Percentiles rank a stretch among this genome's conserved stretches.
Conservation (phyloP, 2,888 invertebrate genomes). For the Thecophora atra region DNA sequence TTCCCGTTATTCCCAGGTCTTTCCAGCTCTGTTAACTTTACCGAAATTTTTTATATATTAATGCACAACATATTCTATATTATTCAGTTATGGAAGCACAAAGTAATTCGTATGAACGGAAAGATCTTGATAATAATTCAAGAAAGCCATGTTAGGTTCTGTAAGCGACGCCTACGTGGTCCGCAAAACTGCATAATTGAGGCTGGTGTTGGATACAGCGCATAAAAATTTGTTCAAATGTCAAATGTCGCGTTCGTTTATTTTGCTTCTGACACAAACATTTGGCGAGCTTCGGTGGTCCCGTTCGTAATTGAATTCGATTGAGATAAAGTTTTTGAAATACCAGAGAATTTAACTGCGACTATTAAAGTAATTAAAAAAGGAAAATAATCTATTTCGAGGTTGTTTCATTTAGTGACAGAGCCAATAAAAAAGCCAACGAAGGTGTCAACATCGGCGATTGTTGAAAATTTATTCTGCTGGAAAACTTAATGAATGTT, state of each 20-base stretch:
- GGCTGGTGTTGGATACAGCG: not conserved
- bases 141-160: no score
- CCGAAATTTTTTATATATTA: no score
- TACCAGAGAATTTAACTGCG: not conserved
- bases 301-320: not conserved
- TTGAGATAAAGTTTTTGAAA: not conserved
- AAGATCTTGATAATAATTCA: no score
- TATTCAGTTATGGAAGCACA: no score
- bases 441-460: constrained; percentile 45
- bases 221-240: not conserved
- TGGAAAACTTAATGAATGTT: not conserved
- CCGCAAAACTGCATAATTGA: no score
- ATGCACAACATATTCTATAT: no score
- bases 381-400: not conserved
- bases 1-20: no score
- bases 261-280: constrained; percentile 16
- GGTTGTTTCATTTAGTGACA: not conserved
- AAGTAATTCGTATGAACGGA: no score
- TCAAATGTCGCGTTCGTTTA: constrained; percentile 11
- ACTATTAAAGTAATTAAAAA: not conserved
- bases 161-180: no score
- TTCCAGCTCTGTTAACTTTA: no score
- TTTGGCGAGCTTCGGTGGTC: not conserved
- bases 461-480: constrained; percentile 38
- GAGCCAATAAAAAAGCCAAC: not conserved